Percentiles rank a stretch among this genome's conserved stretches.
phyloP scores from a whole-genome alignment of 2,888 invertebrate genomes.

The Anoncus sp. region DNA sequence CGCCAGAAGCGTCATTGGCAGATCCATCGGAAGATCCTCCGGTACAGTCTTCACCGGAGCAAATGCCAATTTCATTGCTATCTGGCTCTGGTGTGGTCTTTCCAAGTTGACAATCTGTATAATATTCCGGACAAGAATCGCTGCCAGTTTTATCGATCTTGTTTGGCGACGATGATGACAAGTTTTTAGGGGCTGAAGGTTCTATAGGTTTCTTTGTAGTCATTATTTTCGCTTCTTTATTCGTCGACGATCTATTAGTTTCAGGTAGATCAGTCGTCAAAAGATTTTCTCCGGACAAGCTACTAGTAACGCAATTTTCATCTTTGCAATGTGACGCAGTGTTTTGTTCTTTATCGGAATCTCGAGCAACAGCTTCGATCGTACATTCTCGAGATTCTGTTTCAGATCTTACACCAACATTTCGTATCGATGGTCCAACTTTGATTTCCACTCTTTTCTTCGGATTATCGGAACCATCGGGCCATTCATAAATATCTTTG shows the following conservation, averaged over 20 bases:
- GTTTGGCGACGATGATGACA: not conserved
- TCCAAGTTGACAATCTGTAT: slow-evolving; percentile 1
- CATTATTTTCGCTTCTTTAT: not conserved
- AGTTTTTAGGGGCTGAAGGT: not conserved
- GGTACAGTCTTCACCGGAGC: not conserved
- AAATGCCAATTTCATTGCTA: slow-evolving; percentile 1
- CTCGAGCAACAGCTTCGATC: not conserved
- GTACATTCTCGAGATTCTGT: slow-evolving; percentile 11
- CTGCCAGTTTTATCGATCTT: not conserved
- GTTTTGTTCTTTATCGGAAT: not conserved
- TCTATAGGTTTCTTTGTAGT: not conserved
- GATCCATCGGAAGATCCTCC: slow-evolving; percentile 21
- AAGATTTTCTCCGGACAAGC: not conserved
- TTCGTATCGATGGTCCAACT: slow-evolving; percentile 62
- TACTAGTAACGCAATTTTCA: slow-evolving; percentile 18
- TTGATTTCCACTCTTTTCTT: slow-evolving; percentile 71
- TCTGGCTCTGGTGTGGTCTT: not conserved
- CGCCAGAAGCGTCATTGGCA: not conserved
- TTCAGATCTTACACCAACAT: not conserved
- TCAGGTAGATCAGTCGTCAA: not conserved
- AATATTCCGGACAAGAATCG: slow-evolving; percentile 6
- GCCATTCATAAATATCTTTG: slow-evolving; percentile 67
- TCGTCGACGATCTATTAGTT: not conserved
- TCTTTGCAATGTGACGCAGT: not conserved
- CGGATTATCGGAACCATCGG: slow-evolving; percentile 50